phyloP scores from a whole-genome alignment of 2,797 vertebrate genomes.

The Somateria mollissima region DNA sequence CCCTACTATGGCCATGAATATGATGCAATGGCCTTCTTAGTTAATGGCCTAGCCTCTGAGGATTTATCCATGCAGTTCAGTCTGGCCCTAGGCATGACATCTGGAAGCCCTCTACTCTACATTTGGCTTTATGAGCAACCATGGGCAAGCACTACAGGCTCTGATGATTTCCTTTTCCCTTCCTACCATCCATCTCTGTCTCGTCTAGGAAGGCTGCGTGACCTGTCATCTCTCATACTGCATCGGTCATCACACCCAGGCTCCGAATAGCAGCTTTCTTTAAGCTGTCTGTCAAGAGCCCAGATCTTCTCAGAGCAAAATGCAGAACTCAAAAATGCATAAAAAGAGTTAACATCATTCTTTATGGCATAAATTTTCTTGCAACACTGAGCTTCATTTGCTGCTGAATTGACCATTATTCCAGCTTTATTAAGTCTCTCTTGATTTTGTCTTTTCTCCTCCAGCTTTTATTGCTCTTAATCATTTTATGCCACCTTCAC shows the following conservation, averaged over 20 bases:
- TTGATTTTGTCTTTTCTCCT: slow-evolving; percentile 27
- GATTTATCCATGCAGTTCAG: not conserved
- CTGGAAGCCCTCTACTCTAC: not conserved
- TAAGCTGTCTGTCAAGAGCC: not conserved
- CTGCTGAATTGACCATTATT: not conserved
- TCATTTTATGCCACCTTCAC: not conserved
- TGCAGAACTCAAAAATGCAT: not conserved
- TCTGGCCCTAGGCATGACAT: not conserved
- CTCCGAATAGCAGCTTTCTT: not conserved
- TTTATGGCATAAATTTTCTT: not conserved
- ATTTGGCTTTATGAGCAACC: not conserved
- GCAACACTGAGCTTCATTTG: not conserved
- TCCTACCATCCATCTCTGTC: not conserved
- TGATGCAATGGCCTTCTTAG: not conserved
- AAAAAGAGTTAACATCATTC: not conserved
- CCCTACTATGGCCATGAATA: not conserved
- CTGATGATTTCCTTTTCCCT: not conserved
- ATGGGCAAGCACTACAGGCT: not conserved
- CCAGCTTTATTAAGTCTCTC: not conserved
- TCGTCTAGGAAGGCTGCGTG: not conserved
- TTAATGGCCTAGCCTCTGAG: not conserved
- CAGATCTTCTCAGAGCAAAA: not conserved
- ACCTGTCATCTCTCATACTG: not conserved
- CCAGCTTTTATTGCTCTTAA: slow-evolving; percentile 13
- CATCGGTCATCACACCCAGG: not conserved